Conservation (phyloP, 2,888 invertebrate species). For the Cephonodes hylas region DNA sequence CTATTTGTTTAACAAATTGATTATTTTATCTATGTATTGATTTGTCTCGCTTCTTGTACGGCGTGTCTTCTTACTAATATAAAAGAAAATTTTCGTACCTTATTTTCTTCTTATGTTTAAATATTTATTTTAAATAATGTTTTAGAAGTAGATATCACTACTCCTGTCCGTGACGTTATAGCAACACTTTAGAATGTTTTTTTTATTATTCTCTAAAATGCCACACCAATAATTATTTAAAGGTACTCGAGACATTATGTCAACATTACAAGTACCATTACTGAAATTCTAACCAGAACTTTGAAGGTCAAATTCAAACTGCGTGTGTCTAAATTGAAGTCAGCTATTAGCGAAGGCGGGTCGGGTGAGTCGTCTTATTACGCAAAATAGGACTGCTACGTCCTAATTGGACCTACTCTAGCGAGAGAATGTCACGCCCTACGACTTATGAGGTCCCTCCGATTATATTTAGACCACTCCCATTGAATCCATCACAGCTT, state of each 20-base stretch:
- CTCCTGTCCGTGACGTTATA: too few species aligned
- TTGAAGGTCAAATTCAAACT: neutral
- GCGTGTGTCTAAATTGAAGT: neutral
- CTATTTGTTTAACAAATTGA: slow-evolving; percentile 10
- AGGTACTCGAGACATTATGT: neutral
- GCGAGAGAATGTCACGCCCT: neutral
- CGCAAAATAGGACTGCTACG: neutral
- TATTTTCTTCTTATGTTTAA: neutral
- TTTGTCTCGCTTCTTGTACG: neutral
- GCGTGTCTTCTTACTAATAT: neutral
- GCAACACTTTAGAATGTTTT: too few species aligned
- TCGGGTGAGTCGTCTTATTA: neutral
- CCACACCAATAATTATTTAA: neutral
- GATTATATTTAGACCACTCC: neutral
- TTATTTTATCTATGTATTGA: slow-evolving; percentile 2
- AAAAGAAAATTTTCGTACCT: neutral
- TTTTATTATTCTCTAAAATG: too few species aligned
- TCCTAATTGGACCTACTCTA: neutral
- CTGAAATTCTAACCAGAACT: neutral
- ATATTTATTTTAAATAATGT: too few species aligned
- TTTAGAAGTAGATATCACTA: too few species aligned
- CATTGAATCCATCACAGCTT: neutral
- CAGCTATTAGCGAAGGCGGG: neutral
- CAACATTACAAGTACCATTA: neutral
- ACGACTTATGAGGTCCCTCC: slow-evolving; percentile 3